A percentile compares a stretch with the other conserved stretches of the same genome.
Evolutionary conservation across 1,140 invertebrate genomes (phyloP).

Genomic region (Chelonus insularis): DNA sequence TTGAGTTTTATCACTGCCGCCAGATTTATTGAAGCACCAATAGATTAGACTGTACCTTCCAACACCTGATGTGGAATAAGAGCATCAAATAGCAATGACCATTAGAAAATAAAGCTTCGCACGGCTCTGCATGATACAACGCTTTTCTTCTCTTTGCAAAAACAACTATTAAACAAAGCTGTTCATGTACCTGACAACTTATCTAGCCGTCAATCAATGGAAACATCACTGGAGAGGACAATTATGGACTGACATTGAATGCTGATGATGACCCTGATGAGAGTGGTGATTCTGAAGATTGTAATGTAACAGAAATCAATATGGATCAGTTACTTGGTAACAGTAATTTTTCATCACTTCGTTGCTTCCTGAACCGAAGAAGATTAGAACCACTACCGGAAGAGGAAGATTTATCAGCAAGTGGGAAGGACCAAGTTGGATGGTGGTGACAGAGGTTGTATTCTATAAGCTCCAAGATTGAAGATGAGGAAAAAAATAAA

Average conservation of each 20-base stretch:
- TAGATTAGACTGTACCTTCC: slow-evolving; percentile 22
- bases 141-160: slow-evolving; percentile 59
- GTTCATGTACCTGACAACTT: slow-evolving; percentile 38
- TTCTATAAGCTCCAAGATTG: slow-evolving; percentile 38
- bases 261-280: slow-evolving; percentile 47
- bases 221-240: slow-evolving; percentile 43
- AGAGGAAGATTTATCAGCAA: slow-evolving; percentile 54
- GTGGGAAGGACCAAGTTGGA: slow-evolving; percentile 50
- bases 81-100: neutral
- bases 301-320: slow-evolving; percentile 48
- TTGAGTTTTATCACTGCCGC: slow-evolving; percentile 5
- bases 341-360: slow-evolving; percentile 39
- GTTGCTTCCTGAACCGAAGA: slow-evolving; percentile 49
- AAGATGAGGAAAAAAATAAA: slow-evolving; percentile 32
- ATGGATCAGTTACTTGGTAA: slow-evolving; percentile 56
- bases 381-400: slow-evolving; percentile 55
- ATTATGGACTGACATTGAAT: slow-evolving; percentile 44
- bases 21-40: slow-evolving; percentile 7
- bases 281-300: slow-evolving; percentile 39
- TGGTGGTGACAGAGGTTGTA: slow-evolving; percentile 60
- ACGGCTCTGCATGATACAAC: slow-evolving; percentile 54
- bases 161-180: slow-evolving; percentile 58
- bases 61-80: neutral
- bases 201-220: slow-evolving; percentile 53
- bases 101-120: slow-evolving; percentile 49